Conservation (phyloP, 2,797 vertebrate species). For the Tapirus indicus region DNA sequence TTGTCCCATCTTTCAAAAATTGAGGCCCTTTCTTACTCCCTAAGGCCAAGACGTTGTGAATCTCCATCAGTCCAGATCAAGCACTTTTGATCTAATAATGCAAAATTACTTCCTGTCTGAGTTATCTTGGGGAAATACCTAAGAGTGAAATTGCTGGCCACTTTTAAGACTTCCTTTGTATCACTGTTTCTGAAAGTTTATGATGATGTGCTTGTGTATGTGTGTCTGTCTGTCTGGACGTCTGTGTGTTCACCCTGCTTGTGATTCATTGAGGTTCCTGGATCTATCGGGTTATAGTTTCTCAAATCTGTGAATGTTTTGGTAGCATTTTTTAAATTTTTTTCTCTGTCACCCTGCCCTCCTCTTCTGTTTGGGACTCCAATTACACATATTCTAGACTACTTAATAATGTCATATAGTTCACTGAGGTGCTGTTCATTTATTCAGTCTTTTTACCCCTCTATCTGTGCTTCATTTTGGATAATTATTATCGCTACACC, state of each 20-base stretch:
- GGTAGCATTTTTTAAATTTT: not conserved
- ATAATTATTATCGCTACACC: not conserved
- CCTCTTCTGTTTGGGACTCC: not conserved
- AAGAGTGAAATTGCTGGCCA: not conserved
- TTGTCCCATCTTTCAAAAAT: not conserved
- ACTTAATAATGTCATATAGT: not conserved
- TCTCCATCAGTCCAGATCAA: not conserved
- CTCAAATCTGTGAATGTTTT: constrained; percentile 14
- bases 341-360: not conserved
- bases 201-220: not conserved
- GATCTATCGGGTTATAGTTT: not conserved
- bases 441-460: not conserved
- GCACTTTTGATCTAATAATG: constrained; percentile 33
- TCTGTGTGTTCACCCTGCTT: not conserved
- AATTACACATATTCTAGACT: not conserved
- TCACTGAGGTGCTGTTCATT: not conserved
- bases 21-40: not conserved
- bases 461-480: not conserved
- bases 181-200: constrained; percentile 40
- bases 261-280: not conserved
- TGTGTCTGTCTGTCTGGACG: not conserved
- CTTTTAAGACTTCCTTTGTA: constrained; percentile 30
- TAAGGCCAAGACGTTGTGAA: not conserved
- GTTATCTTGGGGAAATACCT: not conserved
- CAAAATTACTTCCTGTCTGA: constrained; percentile 7